Evolutionary conservation across 2,797 vertebrate species (phyloP), one percentile per base, ranked within the genome.

Genomic region (Stomatorhinus walkeri): DNA sequence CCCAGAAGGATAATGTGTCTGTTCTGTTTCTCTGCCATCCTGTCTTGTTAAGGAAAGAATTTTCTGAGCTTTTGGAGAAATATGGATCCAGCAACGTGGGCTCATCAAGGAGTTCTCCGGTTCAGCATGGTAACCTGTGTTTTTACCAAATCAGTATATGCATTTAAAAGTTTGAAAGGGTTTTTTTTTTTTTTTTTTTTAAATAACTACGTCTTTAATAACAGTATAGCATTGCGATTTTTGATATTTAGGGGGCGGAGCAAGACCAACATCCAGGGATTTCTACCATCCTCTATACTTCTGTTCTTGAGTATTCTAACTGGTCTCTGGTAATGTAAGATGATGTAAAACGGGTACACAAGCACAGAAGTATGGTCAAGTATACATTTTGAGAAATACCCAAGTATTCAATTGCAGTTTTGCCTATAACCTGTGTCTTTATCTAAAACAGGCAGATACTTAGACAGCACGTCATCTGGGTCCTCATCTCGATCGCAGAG

Each of bases 401-500:
- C 32, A 72, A 19, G 28, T 72, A 72, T 72, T 40, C 68, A 16
- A 5, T 16, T 76, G 14, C 83, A 85, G 46, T 86, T 85, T 7
- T 88, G 7, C 5, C 46, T 81, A 2, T 32, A 14, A 59, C 76
- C 56, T 36, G 10, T 36, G 1, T 72, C 68, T 84, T 46, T 85
- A 16, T 90, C 84, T 24, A 86, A 52, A 91, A 89, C 92, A 95
- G 96, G 95, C 91, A 94, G 94, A 54, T 96, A 94, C 91, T 92
- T 97, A 94, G 97, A 97, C 24, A 98, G 97, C 83, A 97, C 96
- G 0, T 98, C 97, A 0, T 98, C 97, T 0, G 97, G 96, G 49
- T 98, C 97, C 0, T 98, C 97, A 0, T 98, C 97, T 0, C 95
- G 97, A 86, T 98, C 97, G 4, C 97, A 97, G 94, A 98, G 97